Evolutionary conservation across 2,888 invertebrate genomes (phyloP).

Genomic region (Leucania comma): DNA sequence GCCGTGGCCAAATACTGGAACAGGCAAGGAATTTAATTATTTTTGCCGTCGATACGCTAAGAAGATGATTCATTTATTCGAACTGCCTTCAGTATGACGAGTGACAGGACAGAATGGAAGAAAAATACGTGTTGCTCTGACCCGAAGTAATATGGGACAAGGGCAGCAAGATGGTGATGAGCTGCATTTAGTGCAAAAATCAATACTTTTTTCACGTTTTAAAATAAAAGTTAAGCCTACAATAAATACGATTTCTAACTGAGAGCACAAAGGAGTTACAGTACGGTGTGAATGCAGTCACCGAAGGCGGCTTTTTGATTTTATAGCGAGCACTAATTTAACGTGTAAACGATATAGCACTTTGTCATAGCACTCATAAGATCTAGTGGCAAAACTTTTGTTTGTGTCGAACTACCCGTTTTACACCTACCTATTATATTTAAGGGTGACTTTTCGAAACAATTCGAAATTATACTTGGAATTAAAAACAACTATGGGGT

Average conservation of each 20-base stretch:
- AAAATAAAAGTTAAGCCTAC: neutral
- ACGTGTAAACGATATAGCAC: constrained; percentile 74
- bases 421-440: constrained; percentile 22
- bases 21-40: too few relatives aligned
- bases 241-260: neutral
- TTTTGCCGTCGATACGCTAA: too few relatives aligned
- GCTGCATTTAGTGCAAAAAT: too few relatives aligned
- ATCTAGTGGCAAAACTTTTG: constrained; percentile 64
- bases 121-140: too few relatives aligned
- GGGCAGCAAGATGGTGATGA: too few relatives aligned
- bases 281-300: constrained; percentile 63
- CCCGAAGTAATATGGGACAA: too few relatives aligned
- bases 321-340: constrained; percentile 81
- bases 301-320: constrained; percentile 77
- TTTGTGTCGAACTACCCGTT: constrained; percentile 29
- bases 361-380: constrained; percentile 75
- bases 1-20: too few relatives aligned
- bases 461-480: neutral
- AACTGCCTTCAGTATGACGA: neutral
- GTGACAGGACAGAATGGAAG: too few relatives aligned
- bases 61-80: neutral
- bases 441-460: constrained; percentile 9
- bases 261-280: neutral
- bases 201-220: neutral
- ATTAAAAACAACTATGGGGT: neutral